Evolutionary conservation across 2,113 vertebrate genomes (phyloP).

Genomic region (Lanius ludovicianus): DNA sequence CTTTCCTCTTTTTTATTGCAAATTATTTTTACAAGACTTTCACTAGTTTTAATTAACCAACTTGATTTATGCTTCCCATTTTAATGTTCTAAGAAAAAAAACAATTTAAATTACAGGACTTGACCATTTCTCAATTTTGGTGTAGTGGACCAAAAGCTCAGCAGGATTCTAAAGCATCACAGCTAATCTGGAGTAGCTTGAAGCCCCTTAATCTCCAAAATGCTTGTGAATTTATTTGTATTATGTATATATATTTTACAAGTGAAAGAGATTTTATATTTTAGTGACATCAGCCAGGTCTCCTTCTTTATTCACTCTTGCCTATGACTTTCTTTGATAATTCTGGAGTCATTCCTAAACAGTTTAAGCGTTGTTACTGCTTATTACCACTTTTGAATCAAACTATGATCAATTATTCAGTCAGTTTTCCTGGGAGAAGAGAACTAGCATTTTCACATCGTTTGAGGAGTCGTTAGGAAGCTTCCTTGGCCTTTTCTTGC

Average conservation of each 20-base stretch:
- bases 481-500: background rate
- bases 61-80: background rate
- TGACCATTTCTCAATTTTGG: background rate
- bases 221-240: background rate
- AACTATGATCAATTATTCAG: background rate
- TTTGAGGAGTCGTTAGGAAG: background rate
- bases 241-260: background rate
- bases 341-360: background rate
- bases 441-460: background rate
- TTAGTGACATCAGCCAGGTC: background rate
- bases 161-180: background rate
- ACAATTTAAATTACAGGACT: background rate
- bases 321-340: background rate
- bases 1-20: slow-evolving; percentile 42
- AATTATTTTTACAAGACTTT: slow-evolving; percentile 52
- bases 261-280: background rate
- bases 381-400: background rate
- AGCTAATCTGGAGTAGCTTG: background rate
- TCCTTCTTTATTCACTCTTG: background rate
- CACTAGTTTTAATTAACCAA: slow-evolving; percentile 41
- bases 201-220: background rate
- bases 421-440: background rate
- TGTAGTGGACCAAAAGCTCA: background rate
- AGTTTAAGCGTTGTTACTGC: background rate
- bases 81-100: background rate